Evolutionary conservation across 2,113 vertebrate species (phyloP), one percentile per base, ranked within the genome.

Genomic region (Sturnus vulgaris): DNA sequence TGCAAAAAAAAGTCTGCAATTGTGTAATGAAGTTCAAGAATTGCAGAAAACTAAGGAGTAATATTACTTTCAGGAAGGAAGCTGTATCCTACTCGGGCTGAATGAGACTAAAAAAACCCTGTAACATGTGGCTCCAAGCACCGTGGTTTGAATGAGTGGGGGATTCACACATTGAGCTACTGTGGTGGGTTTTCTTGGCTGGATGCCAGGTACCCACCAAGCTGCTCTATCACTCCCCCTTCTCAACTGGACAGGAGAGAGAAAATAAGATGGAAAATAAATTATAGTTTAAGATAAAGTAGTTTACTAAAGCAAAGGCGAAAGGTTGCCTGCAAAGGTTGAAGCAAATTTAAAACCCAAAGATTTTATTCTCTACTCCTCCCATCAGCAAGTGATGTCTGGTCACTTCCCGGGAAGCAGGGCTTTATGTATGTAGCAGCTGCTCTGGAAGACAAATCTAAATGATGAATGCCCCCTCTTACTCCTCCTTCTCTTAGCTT

Each of bases 21-120:
- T 44, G 5, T 61, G 22, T 75, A 55, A 69, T 31, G 20, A 90
- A 44, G 8, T 88, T 59, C 4, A 5, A 55, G 66, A 79, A 70
- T 46, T 53, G 6, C 17, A 71, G 23, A 70, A 88, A 91, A 83
- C 18, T 52, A 55, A 6, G 20, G 12, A 88, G 2, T 15, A 71
- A 50, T 82, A 57, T 46, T 71, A 24, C 13, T 18, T 35, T 88
- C 8, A 42, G 30, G 11, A 82, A 55, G 30, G 23, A 82, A 79
- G 35, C 7, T 42, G 0, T 35, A 42, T 46, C 7, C 28, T 57
- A 49, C 5, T 59, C 0, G 0, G n/a, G 19, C 33, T 82, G 85
- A 83, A 91, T 57, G 5, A 73, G 49, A 47, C 23, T 56, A 15
- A 42, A 44, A 27, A 42, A 42, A 42, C 14, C 40, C 4, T 39